Conservation (phyloP, 53 echinoderm and acorn worm genomes). For the Apostichopus leukothele region DNA sequence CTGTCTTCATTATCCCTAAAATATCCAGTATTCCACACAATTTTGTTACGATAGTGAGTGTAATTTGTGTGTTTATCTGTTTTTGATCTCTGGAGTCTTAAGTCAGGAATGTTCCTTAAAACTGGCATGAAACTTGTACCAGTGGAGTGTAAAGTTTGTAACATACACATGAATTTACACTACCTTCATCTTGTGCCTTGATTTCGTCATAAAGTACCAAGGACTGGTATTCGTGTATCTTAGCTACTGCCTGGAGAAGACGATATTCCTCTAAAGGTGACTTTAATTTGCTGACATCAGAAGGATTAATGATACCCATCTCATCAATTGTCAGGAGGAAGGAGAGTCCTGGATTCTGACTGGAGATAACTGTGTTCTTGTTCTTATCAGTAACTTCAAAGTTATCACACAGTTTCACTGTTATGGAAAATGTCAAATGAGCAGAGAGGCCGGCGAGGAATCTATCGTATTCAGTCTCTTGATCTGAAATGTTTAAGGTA, state of each 20-base stretch:
- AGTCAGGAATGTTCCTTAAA: too few species aligned
- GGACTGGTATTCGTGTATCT: conserved; percentile 9
- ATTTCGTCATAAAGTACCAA: neutral
- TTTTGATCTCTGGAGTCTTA: too few species aligned
- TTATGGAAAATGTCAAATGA: neutral
- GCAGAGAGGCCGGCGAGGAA: conserved; percentile 7
- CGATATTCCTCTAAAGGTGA: neutral
- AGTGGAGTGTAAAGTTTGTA: too few species aligned
- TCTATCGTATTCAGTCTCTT: conserved; percentile 7
- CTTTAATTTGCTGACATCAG: neutral
- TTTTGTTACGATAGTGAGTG: too few species aligned
- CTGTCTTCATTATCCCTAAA: too few species aligned
- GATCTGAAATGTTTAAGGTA: neutral
- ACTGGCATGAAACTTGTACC: too few species aligned
- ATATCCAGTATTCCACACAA: too few species aligned
- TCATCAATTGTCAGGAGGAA: neutral
- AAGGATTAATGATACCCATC: neutral
- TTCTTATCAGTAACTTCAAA: neutral
- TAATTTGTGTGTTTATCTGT: too few species aligned
- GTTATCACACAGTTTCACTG: neutral
- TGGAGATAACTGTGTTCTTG: neutral
- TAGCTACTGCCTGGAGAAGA: neutral
- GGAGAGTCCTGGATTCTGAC: conserved; percentile 17
- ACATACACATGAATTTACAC: neutral
- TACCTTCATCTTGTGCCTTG: neutral